Evolutionary conservation across 1,140 invertebrate genomes (phyloP).

Genomic region (Gonioctena quinquepunctata): DNA sequence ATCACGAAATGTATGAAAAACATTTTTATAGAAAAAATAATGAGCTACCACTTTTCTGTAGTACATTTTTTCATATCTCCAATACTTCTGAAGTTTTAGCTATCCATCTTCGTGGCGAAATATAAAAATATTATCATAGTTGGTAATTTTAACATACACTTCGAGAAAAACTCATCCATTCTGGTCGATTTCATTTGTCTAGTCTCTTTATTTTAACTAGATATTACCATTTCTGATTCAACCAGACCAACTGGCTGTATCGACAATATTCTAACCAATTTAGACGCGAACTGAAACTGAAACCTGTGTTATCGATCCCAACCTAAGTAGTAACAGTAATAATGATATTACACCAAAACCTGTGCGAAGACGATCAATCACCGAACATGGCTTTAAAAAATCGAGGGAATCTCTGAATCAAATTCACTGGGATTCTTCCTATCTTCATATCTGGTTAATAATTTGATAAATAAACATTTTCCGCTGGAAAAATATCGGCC

Average conservation of each 20-base stretch:
- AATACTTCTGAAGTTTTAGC: no score
- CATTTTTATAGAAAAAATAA: no score
- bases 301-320: neutral
- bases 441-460: neutral
- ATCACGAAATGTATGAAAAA: no score
- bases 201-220: neutral
- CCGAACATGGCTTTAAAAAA: neutral
- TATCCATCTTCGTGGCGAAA: neutral
- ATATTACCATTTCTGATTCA: neutral
- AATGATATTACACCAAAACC: neutral
- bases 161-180: neutral
- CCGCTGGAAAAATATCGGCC: neutral
- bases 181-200: neutral
- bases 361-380: neutral
- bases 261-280: constrained; percentile 10
- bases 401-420: neutral
- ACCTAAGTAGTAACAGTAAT: neutral
- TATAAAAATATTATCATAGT: neutral
- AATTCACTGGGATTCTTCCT: neutral
- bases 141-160: neutral
- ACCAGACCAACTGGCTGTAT: neutral
- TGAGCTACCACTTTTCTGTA: no score
- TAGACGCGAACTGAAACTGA: neutral
- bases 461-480: neutral
- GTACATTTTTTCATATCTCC: no score